A percentile compares a stretch with the other conserved stretches of the same genome.
Evolutionary conservation across 2,797 vertebrate species (phyloP).

Genomic region (Zonotrichia albicollis): DNA sequence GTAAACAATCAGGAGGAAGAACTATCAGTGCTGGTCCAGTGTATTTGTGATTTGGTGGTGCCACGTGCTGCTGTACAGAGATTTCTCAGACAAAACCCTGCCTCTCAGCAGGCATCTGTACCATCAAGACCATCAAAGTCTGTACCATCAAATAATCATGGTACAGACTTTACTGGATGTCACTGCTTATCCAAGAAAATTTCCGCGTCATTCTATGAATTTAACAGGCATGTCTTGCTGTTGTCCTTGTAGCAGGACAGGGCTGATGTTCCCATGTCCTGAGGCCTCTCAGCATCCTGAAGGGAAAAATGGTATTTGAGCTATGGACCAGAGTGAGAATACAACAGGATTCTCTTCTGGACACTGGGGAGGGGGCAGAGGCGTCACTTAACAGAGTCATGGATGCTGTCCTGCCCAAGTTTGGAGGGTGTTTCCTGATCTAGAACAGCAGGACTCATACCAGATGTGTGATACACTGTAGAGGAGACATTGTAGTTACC

Average conservation of each 20-base stretch:
- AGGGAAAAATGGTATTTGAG: background rate
- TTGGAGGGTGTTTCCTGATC: background rate
- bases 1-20: slow-evolving; percentile 64
- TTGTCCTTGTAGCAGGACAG: no score
- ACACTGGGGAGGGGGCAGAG: background rate
- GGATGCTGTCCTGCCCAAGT: background rate
- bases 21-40: slow-evolving; percentile 34
- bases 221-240: no score
- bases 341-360: background rate
- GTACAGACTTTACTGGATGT: no score
- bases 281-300: background rate
- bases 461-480: background rate
- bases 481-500: background rate
- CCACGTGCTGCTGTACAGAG: background rate
- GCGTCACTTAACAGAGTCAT: background rate
- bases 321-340: accelerated
- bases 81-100: background rate
- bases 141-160: no score
- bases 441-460: background rate
- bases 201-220: no score
- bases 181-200: no score
- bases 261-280: no score
- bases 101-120: background rate
- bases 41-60: background rate
- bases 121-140: no score